phyloP scores from a whole-genome alignment of 2,113 vertebrate species.

The Ceratotherium simum region DNA sequence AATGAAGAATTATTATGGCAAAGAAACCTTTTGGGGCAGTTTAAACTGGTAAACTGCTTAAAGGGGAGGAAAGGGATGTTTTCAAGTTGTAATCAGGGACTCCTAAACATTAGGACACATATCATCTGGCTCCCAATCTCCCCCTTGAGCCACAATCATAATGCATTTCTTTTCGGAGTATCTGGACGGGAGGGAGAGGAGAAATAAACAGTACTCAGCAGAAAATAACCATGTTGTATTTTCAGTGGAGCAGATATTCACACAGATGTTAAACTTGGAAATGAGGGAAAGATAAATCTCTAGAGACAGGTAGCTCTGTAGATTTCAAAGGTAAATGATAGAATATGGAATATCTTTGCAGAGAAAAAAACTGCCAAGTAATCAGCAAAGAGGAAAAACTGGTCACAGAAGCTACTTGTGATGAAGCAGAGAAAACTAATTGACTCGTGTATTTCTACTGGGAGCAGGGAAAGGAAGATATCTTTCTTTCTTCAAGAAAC shows the following conservation, averaged over 20 bases:
- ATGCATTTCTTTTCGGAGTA: constrained; percentile 29
- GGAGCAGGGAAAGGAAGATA: not conserved
- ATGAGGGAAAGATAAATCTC: not conserved
- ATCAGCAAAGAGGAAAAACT: constrained; percentile 16
- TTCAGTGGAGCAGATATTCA: constrained; percentile 46
- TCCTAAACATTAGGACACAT: constrained; percentile 57
- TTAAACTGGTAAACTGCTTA: constrained; percentile 63
- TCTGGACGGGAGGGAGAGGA: not conserved
- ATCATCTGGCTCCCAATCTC: constrained; percentile 32
- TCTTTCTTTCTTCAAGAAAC: not conserved
- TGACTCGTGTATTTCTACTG: not conserved
- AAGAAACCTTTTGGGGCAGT: constrained; percentile 67
- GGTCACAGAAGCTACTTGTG: not conserved
- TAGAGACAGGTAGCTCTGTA: not conserved
- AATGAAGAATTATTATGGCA: constrained; percentile 77
- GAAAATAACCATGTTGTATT: constrained; percentile 51
- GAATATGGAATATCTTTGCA: not conserved
- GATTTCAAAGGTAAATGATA: constrained; percentile 16
- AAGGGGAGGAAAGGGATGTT: constrained; percentile 46
- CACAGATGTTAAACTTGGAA: constrained; percentile 42
- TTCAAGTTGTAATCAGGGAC: constrained; percentile 67
- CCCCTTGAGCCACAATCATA: constrained; percentile 45
- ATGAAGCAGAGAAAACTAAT: not conserved
- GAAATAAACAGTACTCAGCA: constrained; percentile 61
- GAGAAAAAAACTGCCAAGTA: not conserved